Evolutionary conservation across 2,888 invertebrate genomes (phyloP).

Genomic region (Cheiracanthium punctorium): DNA sequence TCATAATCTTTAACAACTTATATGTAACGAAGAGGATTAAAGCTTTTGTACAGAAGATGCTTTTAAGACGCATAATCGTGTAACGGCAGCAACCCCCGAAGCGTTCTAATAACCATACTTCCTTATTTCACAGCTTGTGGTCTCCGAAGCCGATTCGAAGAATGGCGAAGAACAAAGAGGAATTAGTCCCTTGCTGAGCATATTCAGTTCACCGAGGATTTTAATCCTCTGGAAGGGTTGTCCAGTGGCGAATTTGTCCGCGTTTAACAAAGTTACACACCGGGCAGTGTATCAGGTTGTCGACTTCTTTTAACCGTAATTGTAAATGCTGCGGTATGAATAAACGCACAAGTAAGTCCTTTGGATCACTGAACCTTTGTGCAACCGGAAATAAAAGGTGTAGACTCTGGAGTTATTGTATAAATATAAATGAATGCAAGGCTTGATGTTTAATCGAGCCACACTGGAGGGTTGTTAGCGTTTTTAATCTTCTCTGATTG

Average conservation of each 20-base stretch:
- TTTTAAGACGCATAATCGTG: neutral
- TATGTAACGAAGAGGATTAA: neutral
- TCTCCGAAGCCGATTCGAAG: conserved; percentile 8
- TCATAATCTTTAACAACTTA: neutral
- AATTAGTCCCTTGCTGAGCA: conserved; percentile 51
- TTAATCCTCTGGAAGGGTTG: conserved; percentile 34
- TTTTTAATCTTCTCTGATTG: conserved; percentile 37
- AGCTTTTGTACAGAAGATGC: neutral
- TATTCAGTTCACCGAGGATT: neutral
- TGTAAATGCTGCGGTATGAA: conserved; percentile 30
- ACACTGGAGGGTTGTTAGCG: conserved; percentile 14
- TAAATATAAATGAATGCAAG: conserved; percentile 8
- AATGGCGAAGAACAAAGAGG: conserved; percentile 45
- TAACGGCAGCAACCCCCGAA: neutral
- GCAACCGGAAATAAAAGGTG: conserved; percentile 38
- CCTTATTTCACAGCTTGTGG: conserved; percentile 14
- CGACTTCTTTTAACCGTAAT: conserved; percentile 22
- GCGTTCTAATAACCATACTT: neutral
- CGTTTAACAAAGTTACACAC: conserved; percentile 1
- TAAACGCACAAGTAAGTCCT: conserved; percentile 26
- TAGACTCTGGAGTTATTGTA: conserved; percentile 1
- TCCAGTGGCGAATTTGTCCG: neutral
- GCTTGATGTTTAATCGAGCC: conserved; percentile 5
- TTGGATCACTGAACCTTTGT: conserved; percentile 44
- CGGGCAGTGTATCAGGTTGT: conserved; percentile 25